Base-by-base conservation (phyloP, 2,113 vertebrate genomes). In the Etia nguti region DNA sequence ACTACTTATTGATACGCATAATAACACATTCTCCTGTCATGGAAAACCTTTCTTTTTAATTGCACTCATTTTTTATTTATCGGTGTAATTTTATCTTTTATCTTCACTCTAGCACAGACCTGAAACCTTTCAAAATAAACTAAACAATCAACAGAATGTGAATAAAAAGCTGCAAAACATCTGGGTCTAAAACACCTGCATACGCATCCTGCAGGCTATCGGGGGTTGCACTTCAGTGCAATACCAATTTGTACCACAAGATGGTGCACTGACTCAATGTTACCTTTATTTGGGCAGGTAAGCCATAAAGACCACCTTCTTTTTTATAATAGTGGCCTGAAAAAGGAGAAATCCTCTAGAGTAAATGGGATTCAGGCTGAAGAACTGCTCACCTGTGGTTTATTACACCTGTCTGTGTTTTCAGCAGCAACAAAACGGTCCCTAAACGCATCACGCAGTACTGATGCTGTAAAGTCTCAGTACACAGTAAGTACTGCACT, bases 141-240 rank as follows among this genome's bases (percentile, higher is more conserved):
- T 2, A 26, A 70, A 70, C n/a, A 0, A 26, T 48, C 43, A 75
- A 48, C 2, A 48, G 9, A 48, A 48, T 20, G 24, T 48, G 43
- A 50, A 48, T 0, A 75, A 48, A 75, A 46, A 75, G 24, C 9
- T 48, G 0, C 9, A 29, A 73, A 65, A 73, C 22, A 48, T 26
- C 10, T 22, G 24, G 8, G 13, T 0, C 13, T 75, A 4, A 48
- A 75, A 48, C 68, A 48, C 18, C 43, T 48, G 41, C 22, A 26
- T 3, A 46, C 4, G 0, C 2, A 0, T 36, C 1, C 31, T 38
- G 60, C 34, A 0, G 34, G 5, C 1, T 18, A 2, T 7, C 16
- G 8, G 26, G 1, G 15, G 24, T 6, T 11, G 43, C 1, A 0
- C 70, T 75, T 29, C 24, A 2, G 4, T 75, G 24, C 24, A 75